Evolutionary conservation across 2,113 vertebrate species (phyloP).

Genomic region (Corythornis madagascariensis): DNA sequence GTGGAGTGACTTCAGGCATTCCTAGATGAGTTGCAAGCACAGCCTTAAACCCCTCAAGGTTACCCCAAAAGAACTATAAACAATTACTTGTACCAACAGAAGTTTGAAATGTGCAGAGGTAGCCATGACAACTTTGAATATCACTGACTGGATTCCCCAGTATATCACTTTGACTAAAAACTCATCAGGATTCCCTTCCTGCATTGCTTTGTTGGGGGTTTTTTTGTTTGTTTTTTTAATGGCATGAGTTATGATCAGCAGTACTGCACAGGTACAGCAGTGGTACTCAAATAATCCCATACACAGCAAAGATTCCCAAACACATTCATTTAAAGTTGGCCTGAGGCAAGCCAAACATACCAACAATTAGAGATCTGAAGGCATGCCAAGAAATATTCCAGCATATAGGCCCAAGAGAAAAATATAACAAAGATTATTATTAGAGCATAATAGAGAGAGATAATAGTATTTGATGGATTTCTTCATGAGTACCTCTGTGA

Average conservation of each 20-base stretch:
- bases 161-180: not conserved
- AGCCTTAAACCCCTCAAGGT: not conserved
- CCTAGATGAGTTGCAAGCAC: not conserved
- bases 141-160: not conserved
- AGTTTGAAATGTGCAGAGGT: not conserved
- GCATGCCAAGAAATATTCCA: constrained; percentile 43
- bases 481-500: not conserved
- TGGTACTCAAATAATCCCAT: not conserved
- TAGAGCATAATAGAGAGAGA: not conserved
- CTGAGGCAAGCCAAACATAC: constrained; percentile 30
- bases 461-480: not conserved
- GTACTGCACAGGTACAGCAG: not conserved
- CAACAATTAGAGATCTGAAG: constrained; percentile 39
- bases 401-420: constrained; percentile 49
- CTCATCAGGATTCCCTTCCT: not conserved
- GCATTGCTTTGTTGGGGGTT: not conserved
- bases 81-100: not conserved
- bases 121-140: not conserved
- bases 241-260: not conserved
- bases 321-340: constrained; percentile 1
- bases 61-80: not conserved
- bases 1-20: not conserved
- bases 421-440: constrained; percentile 32
- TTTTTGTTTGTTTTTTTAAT: not conserved
- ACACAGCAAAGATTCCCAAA: not conserved